Evolutionary conservation across 2,888 invertebrate genomes (phyloP), one percentile per base, ranked within the genome.

Genomic region (Chloroclysta siterata): DNA sequence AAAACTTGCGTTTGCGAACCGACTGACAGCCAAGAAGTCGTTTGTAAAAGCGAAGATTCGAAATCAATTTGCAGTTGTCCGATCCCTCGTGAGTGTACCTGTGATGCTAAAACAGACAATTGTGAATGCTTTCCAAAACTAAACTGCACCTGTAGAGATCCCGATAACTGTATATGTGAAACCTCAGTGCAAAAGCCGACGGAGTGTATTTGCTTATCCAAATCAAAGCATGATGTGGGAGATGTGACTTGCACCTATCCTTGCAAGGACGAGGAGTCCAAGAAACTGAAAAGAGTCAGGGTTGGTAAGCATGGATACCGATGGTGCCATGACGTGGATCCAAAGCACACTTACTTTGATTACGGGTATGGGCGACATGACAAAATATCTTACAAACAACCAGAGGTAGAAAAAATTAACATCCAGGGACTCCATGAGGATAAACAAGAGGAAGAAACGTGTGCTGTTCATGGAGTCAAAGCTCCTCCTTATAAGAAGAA

Each of bases 301-400:
- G 85, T 86, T 42, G 87, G 89, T 7, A 90, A 87, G 77, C 80
- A 90, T 41, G 90, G 88, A 1, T 90, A 87, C 70, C 79, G 89
- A 51, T 92, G 90, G 92, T 92, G 93, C 66, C 84, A 84, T 50
- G 87, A 88, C 48, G 84, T 91, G 7, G 88, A 91, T 74, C 87
- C 93, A 4, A 76, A 76, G 11, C 91, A 93, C 65, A 91, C 89
- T 0, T 93, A 75, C 75, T 93, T 93, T 74, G 90, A 87, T 69
- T 93, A 82, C 63, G 87, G 80, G 2, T 93, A 92, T 69, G 83
- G 74, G 7, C 83, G 80, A 72, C 87, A 87, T 67, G 83, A 88
- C 50, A 87, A 85, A 71, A 80, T 91, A 66, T 72, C 73, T 28
- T 63, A 77, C 53, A 81, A 83, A 68, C 74, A 78, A 39, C 71